Evolutionary conservation across 2,113 vertebrate species (phyloP), one percentile per base, ranked within the genome.

Genomic region (Mixornis gularis): DNA sequence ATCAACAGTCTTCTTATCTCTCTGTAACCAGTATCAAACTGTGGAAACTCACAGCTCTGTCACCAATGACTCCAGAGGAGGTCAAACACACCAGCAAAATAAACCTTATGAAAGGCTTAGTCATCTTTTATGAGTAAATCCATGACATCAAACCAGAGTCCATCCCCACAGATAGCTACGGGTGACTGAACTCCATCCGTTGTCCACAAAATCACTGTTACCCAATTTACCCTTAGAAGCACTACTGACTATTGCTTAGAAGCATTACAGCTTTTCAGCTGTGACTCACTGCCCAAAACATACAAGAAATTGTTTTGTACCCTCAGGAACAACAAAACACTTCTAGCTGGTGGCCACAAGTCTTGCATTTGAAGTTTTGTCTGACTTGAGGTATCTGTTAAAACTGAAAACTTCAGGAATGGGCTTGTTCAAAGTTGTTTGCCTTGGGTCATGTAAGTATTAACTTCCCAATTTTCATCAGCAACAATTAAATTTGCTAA

Each of bases 321-420:
- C 65, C 70, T 84, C 19, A 89, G 60, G 69, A 92, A 65, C 30
- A 89, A 72, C 27, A 87, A 81, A 94, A 68, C 15, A 14, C 38
- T 89, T 89, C 29, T 62, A 71, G 38, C 38, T 78, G 70, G 53
- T 29, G 25, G 73, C 65, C 53, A 19, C 38, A 17, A 95, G 32
- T 70, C 85, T 86, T 2, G 20, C 49, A 69, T 89, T 76, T 93
- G 32, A 86, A 68, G 72, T 49, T 74, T 53, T 51, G 52, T 68
- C 88, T 81, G 34, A 79, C 82, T 79, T 1, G 4, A 79, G 32
- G 12, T 32, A 90, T 44, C 55, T 72, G 43, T 49, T 87, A 41
- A 63, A 76, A 85, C 29, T 5, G 58, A 82, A 82, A 87, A 91
- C 55, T 93, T 95, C 94, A 94, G 63, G 92, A 95, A 87, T 2